phyloP scores from a whole-genome alignment of 2,113 vertebrate species.

The Kryptolebias marmoratus region DNA sequence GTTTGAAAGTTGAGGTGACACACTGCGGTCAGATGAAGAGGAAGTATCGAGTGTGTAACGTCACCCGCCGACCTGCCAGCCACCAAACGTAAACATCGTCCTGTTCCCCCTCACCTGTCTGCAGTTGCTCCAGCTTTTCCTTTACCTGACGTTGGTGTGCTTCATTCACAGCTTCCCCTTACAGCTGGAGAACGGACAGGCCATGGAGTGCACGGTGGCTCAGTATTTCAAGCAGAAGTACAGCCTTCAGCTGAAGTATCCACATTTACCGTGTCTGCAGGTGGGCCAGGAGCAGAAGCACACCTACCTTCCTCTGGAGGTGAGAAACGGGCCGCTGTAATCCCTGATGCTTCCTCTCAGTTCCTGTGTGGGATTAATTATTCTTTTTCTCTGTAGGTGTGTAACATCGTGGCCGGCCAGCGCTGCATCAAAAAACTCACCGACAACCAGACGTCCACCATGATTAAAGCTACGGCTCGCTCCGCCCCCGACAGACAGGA shows the following conservation, averaged over 20 bases:
- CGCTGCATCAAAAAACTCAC: slow-evolving; percentile 98
- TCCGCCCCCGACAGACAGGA: slow-evolving; percentile 98
- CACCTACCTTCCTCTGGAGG: slow-evolving; percentile 97
- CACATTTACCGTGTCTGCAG: slow-evolving; percentile 96
- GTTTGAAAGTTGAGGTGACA: slow-evolving; percentile 98
- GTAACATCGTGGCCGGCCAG: slow-evolving; percentile 98
- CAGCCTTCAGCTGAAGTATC: slow-evolving; percentile 96
- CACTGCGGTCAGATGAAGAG: slow-evolving; percentile 99
- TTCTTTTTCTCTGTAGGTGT: slow-evolving; percentile 83
- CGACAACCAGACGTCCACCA: slow-evolving; percentile 98
- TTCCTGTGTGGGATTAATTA: neutral
- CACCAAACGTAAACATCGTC: slow-evolving; percentile 91
- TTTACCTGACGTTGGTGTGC: neutral
- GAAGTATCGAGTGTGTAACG: slow-evolving; percentile 98
- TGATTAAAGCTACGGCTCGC: slow-evolving; percentile 98
- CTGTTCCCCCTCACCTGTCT: neutral
- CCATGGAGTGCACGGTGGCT: slow-evolving; percentile 99
- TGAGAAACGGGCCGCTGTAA: slow-evolving; percentile 62
- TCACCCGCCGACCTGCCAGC: slow-evolving; percentile 95
- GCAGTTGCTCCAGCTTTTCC: too few species aligned
- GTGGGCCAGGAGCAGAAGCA: slow-evolving; percentile 99
- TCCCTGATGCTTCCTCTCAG: neutral
- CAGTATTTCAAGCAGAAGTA: slow-evolving; percentile 99
- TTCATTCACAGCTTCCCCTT: slow-evolving; percentile 88
- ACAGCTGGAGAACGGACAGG: slow-evolving; percentile 98